Evolutionary conservation across 2,113 vertebrate genomes (phyloP), one percentile per base, ranked within the genome.

Genomic region (Gopherus evgoodei): DNA sequence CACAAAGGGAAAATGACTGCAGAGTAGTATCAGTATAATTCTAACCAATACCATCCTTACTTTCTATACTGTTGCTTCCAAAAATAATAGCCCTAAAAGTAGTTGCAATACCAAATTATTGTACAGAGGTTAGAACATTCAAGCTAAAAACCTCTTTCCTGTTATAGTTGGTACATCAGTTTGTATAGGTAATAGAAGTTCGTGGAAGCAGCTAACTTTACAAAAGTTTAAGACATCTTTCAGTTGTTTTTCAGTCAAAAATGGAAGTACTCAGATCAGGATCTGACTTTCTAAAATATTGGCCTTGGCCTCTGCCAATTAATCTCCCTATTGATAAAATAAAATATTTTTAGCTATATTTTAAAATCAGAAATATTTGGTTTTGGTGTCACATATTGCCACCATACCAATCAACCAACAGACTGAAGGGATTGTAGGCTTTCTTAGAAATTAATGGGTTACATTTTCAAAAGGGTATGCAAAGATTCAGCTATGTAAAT

Each of bases 371-470:
- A 47, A 86, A n/a, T 76, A 19, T 57, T 29, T 44, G 31, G 56
- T 86, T 65, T 53, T 79, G 83, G 29, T 91, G 80, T 75, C 53
- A 65, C 53, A 81, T 89, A 83, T 78, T 92, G 50, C 87, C 83
- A 75, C 69, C 31, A 85, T 50, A 83, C n/a, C 21, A 35, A 75
- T 56, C 83, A 93, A 29, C 91, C 88, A 90, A 53, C 56, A 81
- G 72, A 93, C 57, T 93, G 93, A 88, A 88, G 54, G 96, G 93
- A 92, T 59, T 44, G 25, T 25, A 57, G 92, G 81, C 81, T 53
- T 94, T 88, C 69, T 95, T 96, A 96, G 89, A 93, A 96, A 94
- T 92, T 35, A 94, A 76, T 27, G 42, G 12, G 42, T 93, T 89
- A 65, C 27, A n/a, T 89, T 91, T 91, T 90, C 75, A 4, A 83